Evolutionary conservation across 2,888 invertebrate species (phyloP).

Genomic region (Alloscopus bannaensis): DNA sequence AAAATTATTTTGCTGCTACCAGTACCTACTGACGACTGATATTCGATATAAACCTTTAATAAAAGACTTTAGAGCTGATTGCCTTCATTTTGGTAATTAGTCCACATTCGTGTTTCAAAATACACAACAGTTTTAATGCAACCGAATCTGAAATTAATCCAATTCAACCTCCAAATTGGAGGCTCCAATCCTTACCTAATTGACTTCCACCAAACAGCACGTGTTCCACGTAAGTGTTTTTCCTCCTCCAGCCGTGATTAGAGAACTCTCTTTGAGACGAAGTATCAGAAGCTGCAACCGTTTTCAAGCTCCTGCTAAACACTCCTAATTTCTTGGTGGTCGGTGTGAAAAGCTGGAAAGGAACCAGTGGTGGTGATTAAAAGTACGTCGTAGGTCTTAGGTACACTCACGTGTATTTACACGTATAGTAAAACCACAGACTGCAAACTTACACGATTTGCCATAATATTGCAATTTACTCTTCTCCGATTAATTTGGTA

Average conservation of each 20-base stretch:
- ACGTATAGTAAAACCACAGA: neutral
- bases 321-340: conserved; percentile 63
- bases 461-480: conserved; percentile 64
- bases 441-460: conserved; percentile 64
- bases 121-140: too few species aligned
- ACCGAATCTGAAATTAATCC: too few species aligned
- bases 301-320: conserved; percentile 60
- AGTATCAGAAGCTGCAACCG: conserved; percentile 32
- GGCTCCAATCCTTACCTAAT: conserved; percentile 68
- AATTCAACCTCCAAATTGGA: too few species aligned
- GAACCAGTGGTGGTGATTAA: too few species aligned
- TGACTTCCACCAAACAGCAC: conserved; percentile 69
- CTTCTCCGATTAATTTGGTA: too few species aligned
- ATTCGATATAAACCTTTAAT: too few species aligned
- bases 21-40: too few species aligned
- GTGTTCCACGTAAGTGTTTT: conserved; percentile 72
- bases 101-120: too few species aligned
- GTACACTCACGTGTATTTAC: neutral
- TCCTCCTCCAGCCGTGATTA: conserved; percentile 69
- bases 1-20: too few species aligned
- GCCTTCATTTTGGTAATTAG: too few species aligned
- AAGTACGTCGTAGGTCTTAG: conserved; percentile 13
- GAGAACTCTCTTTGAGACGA: conserved; percentile 65
- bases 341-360: conserved; percentile 66
- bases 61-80: too few species aligned